Evolutionary conservation across 2,113 vertebrate genomes (phyloP).

Genomic region (Phalacrocorax pelagicus): DNA sequence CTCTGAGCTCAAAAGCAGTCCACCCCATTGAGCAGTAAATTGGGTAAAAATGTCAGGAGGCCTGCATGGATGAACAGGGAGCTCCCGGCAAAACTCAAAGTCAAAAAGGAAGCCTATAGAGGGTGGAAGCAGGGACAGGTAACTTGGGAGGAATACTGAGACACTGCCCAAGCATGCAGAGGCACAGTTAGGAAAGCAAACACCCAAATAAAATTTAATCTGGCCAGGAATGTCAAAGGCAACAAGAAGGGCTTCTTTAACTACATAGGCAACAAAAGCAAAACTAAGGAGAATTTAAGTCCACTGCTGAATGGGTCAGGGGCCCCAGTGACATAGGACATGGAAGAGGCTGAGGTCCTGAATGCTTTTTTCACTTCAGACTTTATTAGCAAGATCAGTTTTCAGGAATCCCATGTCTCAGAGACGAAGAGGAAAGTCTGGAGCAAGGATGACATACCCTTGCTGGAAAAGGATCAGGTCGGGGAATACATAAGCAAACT

Average conservation of each 20-base stretch:
- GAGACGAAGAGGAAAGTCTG: too few species aligned
- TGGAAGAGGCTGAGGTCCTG: background rate
- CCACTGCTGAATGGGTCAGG: background rate
- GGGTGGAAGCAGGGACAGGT: background rate
- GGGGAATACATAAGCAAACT: too few species aligned
- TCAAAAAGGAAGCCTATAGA: background rate
- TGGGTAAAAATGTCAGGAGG: background rate
- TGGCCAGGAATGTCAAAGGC: background rate
- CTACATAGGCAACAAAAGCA: background rate
- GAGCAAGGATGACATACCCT: too few species aligned
- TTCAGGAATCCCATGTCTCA: too few species aligned
- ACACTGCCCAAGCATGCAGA: background rate
- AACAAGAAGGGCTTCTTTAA: background rate
- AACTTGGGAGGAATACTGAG: background rate
- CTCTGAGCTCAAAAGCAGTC: background rate
- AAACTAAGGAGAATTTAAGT: background rate
- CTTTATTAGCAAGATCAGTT: too few species aligned
- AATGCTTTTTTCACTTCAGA: too few species aligned
- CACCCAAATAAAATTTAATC: background rate
- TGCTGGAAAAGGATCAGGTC: too few species aligned
- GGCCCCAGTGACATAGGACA: background rate
- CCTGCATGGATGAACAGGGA: background rate
- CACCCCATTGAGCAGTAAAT: background rate
- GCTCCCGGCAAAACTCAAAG: background rate
- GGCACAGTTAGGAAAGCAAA: background rate